Percentiles rank a stretch among this genome's conserved stretches.
Conservation (phyloP, 2,113 vertebrate species). For the Oceanodroma tethys region DNA sequence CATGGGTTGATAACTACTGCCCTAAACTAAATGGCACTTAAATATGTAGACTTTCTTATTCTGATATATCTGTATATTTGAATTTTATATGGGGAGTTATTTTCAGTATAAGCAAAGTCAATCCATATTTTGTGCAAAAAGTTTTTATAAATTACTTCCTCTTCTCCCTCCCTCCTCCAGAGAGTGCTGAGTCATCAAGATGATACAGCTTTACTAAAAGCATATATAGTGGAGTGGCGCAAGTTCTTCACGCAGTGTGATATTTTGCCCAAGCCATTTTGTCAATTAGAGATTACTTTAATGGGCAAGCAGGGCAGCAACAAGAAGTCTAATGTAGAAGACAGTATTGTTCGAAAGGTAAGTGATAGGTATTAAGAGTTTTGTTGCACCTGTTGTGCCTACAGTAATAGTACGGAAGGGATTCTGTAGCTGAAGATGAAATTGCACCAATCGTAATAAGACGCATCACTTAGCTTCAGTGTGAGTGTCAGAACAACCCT, state of each 20-base stretch:
- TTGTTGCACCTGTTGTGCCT: not conserved
- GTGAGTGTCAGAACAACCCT: not conserved
- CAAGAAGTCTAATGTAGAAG: conserved; percentile 97
- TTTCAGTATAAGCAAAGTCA: not conserved
- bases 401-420: not conserved
- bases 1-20: not conserved
- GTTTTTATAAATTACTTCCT: not conserved
- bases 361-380: not conserved
- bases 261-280: conserved; percentile 94
- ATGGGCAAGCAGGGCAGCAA: conserved; percentile 98
- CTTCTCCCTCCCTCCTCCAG: conserved; percentile 58
- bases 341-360: conserved; percentile 98
- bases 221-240: conserved; percentile 97
- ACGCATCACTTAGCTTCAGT: not conserved
- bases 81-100: not conserved
- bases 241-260: conserved; percentile 86
- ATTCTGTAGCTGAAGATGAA: not conserved
- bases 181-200: conserved; percentile 97
- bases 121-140: not conserved
- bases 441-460: not conserved
- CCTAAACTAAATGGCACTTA: not conserved
- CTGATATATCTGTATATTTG: not conserved
- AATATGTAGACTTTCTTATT: not conserved
- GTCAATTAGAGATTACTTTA: conserved; percentile 88
- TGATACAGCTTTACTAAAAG: conserved; percentile 95